Base-by-base conservation (phyloP, 1,140 invertebrate genomes). In the Venturia canescens region DNA sequence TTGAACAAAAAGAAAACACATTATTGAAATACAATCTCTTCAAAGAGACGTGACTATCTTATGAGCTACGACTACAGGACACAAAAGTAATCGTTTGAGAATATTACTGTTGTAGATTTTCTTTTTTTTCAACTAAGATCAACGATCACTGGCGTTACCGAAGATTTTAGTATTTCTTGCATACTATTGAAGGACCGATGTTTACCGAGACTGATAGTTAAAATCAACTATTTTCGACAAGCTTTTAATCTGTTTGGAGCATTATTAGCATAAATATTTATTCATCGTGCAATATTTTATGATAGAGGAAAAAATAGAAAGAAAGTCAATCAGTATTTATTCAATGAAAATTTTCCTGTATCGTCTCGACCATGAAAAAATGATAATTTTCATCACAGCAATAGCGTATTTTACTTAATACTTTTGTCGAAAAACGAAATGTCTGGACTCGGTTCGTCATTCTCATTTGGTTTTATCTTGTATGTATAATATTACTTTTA, bases 1-100 rank as follows among this genome's bases (percentile, higher is more conserved):
- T 79, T 69, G 78, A 80, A n/a, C n/a, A 15, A 60, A 21, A 57
- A 66, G 77, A 74, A 80, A 21, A 71, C 18, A 48, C 63, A 79
- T 72, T 11, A 44, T 11, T 44, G 38, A 57, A 57, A 57, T 57
- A 18, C 53, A 23, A 57, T 57, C 53, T 57, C 5, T 72, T 79
- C 34, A 38, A 71, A 31, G 67, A 79, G 53, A 67, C 69, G 71
- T 18, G 67, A 57, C 50, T 71, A 53, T 53, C 29, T 69, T 26
- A 69, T 11, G 48, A 53, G 66, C 48, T 50, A 79, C n/a, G 23
- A 21, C 63, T 3, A 78, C 21, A 13, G 66, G 7, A 66, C 34
- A 44, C 38, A 78, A 63, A 38, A 50, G 23, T 26, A 44, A 48
- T 38, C 77, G 29, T 69, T 7, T 70, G n/a, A 78, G 48, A 69